Base-by-base conservation (phyloP, 2,888 invertebrate species). In the Trimorus sp. region DNA sequence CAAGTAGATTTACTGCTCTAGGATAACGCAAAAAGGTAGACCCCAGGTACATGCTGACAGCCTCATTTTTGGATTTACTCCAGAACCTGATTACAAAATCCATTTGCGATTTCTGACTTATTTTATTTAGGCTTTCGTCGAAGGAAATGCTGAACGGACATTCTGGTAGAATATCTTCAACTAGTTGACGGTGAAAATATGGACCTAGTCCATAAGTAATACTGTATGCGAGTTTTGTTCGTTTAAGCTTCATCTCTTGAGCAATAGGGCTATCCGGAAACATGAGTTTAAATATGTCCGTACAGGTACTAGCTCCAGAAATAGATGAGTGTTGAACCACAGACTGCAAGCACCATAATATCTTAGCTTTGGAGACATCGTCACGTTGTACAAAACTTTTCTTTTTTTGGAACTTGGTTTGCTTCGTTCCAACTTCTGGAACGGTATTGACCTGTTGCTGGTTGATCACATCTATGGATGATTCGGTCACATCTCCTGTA, bases 31-130 rank as follows among this genome's bases (percentile, higher is more conserved):
- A 38, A 58, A 83, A 86, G n/a, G 76, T 69, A 7, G 86, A 88
- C 16, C 62, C 84, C 7, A 85, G 74, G 59, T 88, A 88, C 58
- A 85, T 63, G n/a, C 84, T 80, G 11, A 76, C 49, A 9, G 85
- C 86, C 76, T 70, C 45, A 54, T 85, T 26, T 48, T 48, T 56
- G 16, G 54, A 62, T 78, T 54, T 63, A n/a, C 56, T 63, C 86
- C 85, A 88, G 58, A 74, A 87, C 40, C 85, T 70, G 4, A 89
- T 77, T 7, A 76, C 37, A 11, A 88, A 53, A 71, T 88, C 87
- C 86, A 88, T 88, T 82, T 88, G 86, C 12, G 56, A 49, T 53
- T 73, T 76, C 58, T 86, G 84, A 15, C 78, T 59, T n/a, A 85
- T 63, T 78, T 85, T 85, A 60, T 73, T 70, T 0, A 71, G 45